Percentiles rank a stretch among this genome's conserved stretches.
These are phyloP conservation scores for Spea hammondii DNA, from an alignment of 2,797 vertebrate genomes.

Conservation along the genomic window DNA sequence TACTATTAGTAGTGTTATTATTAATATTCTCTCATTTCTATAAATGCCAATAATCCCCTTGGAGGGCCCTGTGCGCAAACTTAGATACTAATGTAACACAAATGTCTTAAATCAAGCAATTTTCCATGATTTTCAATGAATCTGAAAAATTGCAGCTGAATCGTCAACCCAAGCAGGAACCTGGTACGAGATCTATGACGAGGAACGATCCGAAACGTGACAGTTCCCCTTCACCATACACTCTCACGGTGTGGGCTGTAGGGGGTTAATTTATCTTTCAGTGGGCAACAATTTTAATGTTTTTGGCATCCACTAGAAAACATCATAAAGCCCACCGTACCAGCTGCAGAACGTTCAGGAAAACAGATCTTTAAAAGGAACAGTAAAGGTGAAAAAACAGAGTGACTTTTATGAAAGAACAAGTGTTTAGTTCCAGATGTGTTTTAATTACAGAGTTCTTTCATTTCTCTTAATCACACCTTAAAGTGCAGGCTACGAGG, in stretches of 20 bases:
- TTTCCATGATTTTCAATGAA: no score
- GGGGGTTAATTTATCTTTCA: not conserved
- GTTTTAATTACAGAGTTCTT: not conserved
- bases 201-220: no score
- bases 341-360: not conserved
- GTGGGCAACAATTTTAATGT: not conserved
- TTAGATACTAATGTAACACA: no score
- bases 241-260: not conserved
- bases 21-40: no score
- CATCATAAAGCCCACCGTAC: not conserved
- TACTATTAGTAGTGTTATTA: no score
- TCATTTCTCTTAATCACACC: slow-evolving; percentile 5
- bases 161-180: no score
- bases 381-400: not conserved
- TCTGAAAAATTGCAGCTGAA: no score
- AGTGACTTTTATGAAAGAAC: not conserved
- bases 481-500: not conserved
- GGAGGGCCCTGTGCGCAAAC: no score
- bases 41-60: no score
- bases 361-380: not conserved
- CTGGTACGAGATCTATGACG: no score
- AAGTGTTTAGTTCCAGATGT: not conserved
- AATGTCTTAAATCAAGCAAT: no score
- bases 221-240: no score
- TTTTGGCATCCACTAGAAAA: not conserved